Base-by-base conservation (phyloP, 2,113 vertebrate species). In the Sander vitreus region DNA sequence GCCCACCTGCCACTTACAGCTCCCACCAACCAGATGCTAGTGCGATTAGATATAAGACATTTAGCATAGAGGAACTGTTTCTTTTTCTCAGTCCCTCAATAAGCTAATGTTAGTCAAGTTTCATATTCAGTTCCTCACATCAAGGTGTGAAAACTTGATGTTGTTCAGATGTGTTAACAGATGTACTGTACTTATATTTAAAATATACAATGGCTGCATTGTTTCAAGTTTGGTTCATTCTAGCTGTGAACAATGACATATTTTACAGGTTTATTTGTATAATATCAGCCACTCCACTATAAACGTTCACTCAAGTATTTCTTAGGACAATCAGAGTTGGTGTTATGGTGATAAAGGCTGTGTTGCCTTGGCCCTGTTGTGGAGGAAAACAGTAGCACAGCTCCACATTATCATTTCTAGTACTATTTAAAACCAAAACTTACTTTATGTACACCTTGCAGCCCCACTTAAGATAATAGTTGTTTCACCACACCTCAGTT, bases 61-160 rank as follows among this genome's bases (percentile, higher is more conserved):
- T 72, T 3, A 25, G n/a, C 16, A 63, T 15, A 47, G 63, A 1
- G 5, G 85, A 71, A 88, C 67, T 1, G 2, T 12, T 65, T 69
- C 43, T 64, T 64, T 45, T 80, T 62, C 13, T 30, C 18, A 43
- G 1, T 33, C 1, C 3, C 36, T 47, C 58, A 50, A 2, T n/a
- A 36, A 65, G 33, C 47, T 67, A 63, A 84, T 54, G 50, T 78
- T 65, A 75, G 68, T 51, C 12, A 54, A 23, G 76, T 78, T 87
- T 85, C 72, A 78, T 30, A 80, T 84, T 65, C 86, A 84, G 27
- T 91, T 91, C 86, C 83, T 87, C 76, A 79, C 27, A 80, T 6
- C 12, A 43, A 76, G 19, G 15, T 65, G 19, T 0, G 4, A 63
- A 69, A 69, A 33, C 47, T 23, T 47, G 8, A 48, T 13, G 19